phyloP scores from a whole-genome alignment of 2,113 vertebrate species.

The Sclerurus mexicanus region DNA sequence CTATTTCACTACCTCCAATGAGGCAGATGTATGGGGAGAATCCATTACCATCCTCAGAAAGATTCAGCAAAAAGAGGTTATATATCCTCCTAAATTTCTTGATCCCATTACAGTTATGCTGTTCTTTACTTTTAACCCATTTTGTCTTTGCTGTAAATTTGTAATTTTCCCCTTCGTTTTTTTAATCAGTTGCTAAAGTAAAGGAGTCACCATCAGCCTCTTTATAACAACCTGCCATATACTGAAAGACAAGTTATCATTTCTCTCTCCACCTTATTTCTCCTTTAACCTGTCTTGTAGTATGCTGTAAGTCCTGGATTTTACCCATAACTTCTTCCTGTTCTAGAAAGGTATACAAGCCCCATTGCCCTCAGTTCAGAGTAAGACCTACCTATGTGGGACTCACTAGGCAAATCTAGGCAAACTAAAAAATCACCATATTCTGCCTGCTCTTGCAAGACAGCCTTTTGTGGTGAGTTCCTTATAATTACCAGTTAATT shows the following conservation, averaged over 20 bases:
- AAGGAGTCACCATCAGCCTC: neutral
- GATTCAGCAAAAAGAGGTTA: neutral
- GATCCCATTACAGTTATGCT: neutral
- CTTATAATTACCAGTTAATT: constrained; percentile 40
- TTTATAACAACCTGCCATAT: neutral
- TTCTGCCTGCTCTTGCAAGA: constrained; percentile 29
- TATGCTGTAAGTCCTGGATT: neutral
- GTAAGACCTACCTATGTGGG: neutral
- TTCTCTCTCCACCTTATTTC: neutral
- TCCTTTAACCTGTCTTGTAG: neutral
- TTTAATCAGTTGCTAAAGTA: neutral
- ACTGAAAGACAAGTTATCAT: neutral
- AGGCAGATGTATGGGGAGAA: neutral
- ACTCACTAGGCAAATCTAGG: neutral
- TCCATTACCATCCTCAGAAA: neutral
- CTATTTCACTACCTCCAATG: neutral
- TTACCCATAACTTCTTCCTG: neutral
- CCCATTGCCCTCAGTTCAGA: neutral
- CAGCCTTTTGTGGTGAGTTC: constrained; percentile 12
- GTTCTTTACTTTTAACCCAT: neutral
- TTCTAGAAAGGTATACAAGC: neutral
- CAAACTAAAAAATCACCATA: constrained; percentile 16
- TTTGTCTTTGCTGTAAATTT: neutral
- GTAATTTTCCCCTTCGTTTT: neutral
- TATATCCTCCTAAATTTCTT: neutral